Base-by-base conservation (phyloP, 2,888 invertebrate species). In the Drosophila lacicola region DNA sequence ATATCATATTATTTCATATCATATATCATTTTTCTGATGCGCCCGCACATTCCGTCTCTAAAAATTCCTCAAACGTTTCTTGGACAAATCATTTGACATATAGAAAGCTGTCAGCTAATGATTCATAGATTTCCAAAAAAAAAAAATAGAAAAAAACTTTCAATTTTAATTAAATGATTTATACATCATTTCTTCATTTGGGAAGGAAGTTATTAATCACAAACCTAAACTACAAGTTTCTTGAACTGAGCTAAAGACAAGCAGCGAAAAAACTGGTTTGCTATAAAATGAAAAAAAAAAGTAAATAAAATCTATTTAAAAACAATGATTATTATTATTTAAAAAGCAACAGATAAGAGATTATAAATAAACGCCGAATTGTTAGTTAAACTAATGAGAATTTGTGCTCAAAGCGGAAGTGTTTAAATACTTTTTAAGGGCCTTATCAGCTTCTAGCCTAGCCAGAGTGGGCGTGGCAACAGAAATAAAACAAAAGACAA, bases 161-260 rank as follows among this genome's bases (percentile, higher is more conserved):
- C 53, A 67, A 39, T 51, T 53, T 37, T 44, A 21, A 34, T 45
- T 37, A 33, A 5, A 17, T 36, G 39, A 62, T 55, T 71, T 55
- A n/a, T 65, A 19, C 25, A 6, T 17, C 9, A 44, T 45, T 33
- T 61, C 56, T 45, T 14, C n/a, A 19, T 9, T 4, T 29, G 19
- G 41, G 17, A 8, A 58, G 73, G 74, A 73, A 74, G 51, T 56
- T 36, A 73, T 74, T 56, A 49, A 69, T 74, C 55, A 68, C 14
- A 21, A 58, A 21, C 33, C 17, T 9, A 50, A 62, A 61, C 17
- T 46, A 4, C 25, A 29, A 68, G 25, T 36, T 46, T 45, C 11
- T 36, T 45, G 21, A 21, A 21, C 13, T 37, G 2, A 34, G 29
- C 4, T 41, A 0, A 29, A 29, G 29, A 29, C 29, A 29, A 29